Base-by-base conservation (phyloP, 2,888 invertebrate species). In the Frankliniella intonsa region DNA sequence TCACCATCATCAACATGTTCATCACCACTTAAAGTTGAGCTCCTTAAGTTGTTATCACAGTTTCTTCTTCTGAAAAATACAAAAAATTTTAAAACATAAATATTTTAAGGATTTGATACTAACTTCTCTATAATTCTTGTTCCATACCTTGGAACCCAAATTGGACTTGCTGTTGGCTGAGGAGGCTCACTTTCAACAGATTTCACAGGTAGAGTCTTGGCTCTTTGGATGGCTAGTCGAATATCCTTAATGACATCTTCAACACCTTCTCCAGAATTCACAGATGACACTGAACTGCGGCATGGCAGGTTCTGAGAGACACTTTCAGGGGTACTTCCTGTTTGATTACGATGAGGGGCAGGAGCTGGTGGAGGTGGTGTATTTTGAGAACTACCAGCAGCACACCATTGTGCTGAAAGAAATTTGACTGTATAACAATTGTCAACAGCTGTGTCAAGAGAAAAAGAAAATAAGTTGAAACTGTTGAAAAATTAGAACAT, bases 201-300 rank as follows among this genome's bases (percentile, higher is more conserved):
- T 84, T 91, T 90, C 22, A 91, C 88, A 50, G 92, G 92, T 83
- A 92, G 87, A 25, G 92, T 91, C 87, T 92, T 92, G 82, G 93
- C 93, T 88, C 94, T 91, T 89, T 92, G 95, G 84, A 95, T 88
- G 84, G 93, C 94, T 86, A 95, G 92, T 81, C 95, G 92, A 85
- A 96, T 96, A 85, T 96, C 96, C 87, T 94, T 94, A 86, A 95
- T 92, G 69, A 94, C 94, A 85, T 94, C 92, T 87, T 92, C 91
- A 84, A 90, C 88, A 14, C 85, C 83, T n/a, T 82, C 82, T n/a
- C 50, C 50, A 79, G 50, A 49, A n/a, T 81, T 76, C 25, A 76
- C 12, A 10, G 69, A 76, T 2, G 69, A 76, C 12, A 76, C 69
- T 10, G 69, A 76, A 25, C 69, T 76, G 2, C 69, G 69, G 25